Base-by-base conservation (phyloP, 2,797 vertebrate genomes). In the Enteromius unitaeniatus region DNA sequence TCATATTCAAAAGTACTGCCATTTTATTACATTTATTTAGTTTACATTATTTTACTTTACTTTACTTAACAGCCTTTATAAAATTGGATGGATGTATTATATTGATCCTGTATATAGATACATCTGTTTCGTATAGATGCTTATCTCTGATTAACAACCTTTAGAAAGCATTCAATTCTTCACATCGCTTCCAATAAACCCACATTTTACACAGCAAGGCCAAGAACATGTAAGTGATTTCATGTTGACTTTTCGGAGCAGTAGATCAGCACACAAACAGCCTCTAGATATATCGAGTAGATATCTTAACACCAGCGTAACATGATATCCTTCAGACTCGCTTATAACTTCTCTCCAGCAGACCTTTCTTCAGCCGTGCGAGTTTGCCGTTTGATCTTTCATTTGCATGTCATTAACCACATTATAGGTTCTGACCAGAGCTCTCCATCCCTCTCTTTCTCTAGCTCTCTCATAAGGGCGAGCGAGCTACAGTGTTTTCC, bases 361-460 rank as follows among this genome's bases (percentile, higher is more conserved):
- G 79, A 17, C 13, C 53, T 28, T 34, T 49, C 47, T 21, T 19
- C 6, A 72, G 28, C 53, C 28, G 91, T 77, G 89, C 84, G 92
- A 92, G 88, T 90, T 86, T 31, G 82, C 91, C 89, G 91, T 94
- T 94, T 94, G 93, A 94, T 93, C 93, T 93, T 47, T 91, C 90
- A 91, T 87, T 91, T 92, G 88, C 92, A 92, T 94, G 92, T 94
- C 94, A 93, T 84, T 74, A 91, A 91, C 76, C 87, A 62, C 91
- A 93, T 94, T 92, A 93, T 91, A 89, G 58, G 92, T 92, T 91
- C 89, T 90, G 93, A 93, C 92, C 88, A 62, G 40, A 85, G 87
- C 13, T 84, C 72, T 76, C 34, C 21, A n/a, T 80, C 26, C 28
- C 58, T 73, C 83, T 72, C 53, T 78, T 1, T 34, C 31, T 49